Evolutionary conservation across 2,113 vertebrate species (phyloP).

Genomic region (Eurystomus gularis): DNA sequence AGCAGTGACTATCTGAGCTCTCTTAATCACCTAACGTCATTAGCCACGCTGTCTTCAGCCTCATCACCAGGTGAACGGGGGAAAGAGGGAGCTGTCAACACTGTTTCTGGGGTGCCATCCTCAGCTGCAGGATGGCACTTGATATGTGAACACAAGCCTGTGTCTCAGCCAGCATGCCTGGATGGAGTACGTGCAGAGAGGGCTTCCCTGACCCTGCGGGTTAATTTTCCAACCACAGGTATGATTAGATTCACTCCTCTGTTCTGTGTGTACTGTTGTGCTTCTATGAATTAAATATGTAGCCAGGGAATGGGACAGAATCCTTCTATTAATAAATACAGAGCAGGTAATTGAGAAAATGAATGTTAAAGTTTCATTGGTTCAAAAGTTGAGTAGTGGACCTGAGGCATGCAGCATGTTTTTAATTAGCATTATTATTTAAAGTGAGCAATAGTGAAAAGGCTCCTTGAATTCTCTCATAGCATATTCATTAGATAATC

Average conservation of each 20-base stretch:
- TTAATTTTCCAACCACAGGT: background rate
- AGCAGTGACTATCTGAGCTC: background rate
- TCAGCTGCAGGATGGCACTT: background rate
- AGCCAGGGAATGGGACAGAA: background rate
- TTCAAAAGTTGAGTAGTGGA: background rate
- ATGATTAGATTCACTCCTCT: background rate
- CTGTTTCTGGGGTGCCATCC: background rate
- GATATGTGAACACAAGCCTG: fast-evolving
- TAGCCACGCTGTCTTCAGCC: background rate
- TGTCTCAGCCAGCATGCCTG: background rate
- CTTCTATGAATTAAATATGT: background rate
- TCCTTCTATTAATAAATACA: background rate
- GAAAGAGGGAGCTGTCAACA: background rate
- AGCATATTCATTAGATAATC: conserved; percentile 35
- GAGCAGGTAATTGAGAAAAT: background rate
- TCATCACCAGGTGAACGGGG: background rate
- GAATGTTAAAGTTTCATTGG: background rate
- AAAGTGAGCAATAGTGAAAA: background rate
- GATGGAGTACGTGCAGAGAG: background rate
- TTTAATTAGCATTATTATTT: conserved; percentile 15
- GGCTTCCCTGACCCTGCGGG: background rate
- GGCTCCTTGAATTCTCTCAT: background rate
- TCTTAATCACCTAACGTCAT: background rate
- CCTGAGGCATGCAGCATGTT: background rate
- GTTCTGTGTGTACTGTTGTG: background rate